Evolutionary conservation across 2,888 invertebrate species (phyloP).

Genomic region (Callyntrura sp.): DNA sequence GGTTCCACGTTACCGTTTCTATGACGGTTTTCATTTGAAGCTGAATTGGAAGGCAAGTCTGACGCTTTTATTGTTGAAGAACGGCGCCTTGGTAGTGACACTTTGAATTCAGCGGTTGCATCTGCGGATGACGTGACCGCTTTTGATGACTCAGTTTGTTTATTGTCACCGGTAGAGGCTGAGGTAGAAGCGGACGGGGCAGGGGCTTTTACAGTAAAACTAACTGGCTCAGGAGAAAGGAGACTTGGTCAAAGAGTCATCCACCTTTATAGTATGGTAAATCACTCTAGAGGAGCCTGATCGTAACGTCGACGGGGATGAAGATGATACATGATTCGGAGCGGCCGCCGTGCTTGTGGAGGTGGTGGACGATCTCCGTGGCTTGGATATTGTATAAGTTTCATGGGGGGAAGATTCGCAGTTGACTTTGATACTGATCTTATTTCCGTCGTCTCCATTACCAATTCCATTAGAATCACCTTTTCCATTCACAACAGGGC

Average conservation of each 20-base stretch:
- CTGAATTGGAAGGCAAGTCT: constrained; percentile 63
- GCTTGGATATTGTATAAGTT: constrained; percentile 68
- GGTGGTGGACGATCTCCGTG: constrained; percentile 59
- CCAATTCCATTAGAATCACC: constrained; percentile 1
- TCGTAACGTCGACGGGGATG: constrained; percentile 43
- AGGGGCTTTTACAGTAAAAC: constrained; percentile 70
- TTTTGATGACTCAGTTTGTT: background rate
- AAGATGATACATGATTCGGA: constrained; percentile 6
- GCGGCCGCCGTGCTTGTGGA: constrained; percentile 1
- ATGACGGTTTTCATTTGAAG: constrained; percentile 72
- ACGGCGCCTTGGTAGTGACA: constrained; percentile 75
- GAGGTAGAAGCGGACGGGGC: constrained; percentile 37
- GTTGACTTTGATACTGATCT: constrained; percentile 66
- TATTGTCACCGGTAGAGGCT: constrained; percentile 21
- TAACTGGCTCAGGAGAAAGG: constrained; percentile 78
- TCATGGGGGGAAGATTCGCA: constrained; percentile 74
- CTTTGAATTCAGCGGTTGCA: constrained; percentile 79
- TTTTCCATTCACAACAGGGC: constrained; percentile 32
- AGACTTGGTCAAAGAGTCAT: constrained; percentile 61
- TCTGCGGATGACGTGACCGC: constrained; percentile 41
- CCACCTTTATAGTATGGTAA: constrained; percentile 78
- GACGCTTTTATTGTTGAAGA: constrained; percentile 61
- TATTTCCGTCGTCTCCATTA: constrained; percentile 54
- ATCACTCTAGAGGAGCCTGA: constrained; percentile 74
- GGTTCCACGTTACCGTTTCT: constrained; percentile 73